Conservation (phyloP, 2,888 invertebrate genomes). For the Netelia melanura region DNA sequence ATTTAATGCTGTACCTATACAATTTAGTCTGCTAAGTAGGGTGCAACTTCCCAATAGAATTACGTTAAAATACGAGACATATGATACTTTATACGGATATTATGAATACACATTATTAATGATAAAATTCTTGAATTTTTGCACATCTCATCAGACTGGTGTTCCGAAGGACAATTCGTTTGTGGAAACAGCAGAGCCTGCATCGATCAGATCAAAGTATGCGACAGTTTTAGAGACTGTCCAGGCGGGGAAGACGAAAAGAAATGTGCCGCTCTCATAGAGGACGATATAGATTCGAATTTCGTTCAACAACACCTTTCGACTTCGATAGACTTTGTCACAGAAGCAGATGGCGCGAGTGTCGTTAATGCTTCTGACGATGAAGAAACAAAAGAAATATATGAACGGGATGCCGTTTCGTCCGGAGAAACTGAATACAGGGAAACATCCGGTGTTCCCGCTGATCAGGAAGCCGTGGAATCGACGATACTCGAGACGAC, state of each 20-base stretch:
- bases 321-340: conserved; percentile 13
- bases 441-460: conserved; percentile 28
- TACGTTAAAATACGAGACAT: too few species aligned
- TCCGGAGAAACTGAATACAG: conserved; percentile 11
- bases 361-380: conserved; percentile 7
- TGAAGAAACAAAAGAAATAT: conserved; percentile 1
- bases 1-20: too few species aligned
- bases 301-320: conserved; percentile 26
- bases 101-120: not conserved
- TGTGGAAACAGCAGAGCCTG: conserved; percentile 91
- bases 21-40: too few species aligned
- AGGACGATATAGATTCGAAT: conserved; percentile 73
- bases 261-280: conserved; percentile 87
- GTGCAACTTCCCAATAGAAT: too few species aligned
- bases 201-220: conserved; percentile 88
- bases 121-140: not conserved
- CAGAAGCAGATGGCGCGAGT: conserved; percentile 25
- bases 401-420: not conserved
- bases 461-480: conserved; percentile 77
- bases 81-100: too few species aligned
- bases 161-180: conserved; percentile 89
- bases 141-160: conserved; percentile 88
- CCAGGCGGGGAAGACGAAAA: conserved; percentile 92
- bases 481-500: conserved; percentile 76
- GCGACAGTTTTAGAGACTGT: conserved; percentile 90